Evolutionary conservation across 2,888 invertebrate species (phyloP), one percentile per base, ranked within the genome.

Genomic region (Iphiclides podalirius): DNA sequence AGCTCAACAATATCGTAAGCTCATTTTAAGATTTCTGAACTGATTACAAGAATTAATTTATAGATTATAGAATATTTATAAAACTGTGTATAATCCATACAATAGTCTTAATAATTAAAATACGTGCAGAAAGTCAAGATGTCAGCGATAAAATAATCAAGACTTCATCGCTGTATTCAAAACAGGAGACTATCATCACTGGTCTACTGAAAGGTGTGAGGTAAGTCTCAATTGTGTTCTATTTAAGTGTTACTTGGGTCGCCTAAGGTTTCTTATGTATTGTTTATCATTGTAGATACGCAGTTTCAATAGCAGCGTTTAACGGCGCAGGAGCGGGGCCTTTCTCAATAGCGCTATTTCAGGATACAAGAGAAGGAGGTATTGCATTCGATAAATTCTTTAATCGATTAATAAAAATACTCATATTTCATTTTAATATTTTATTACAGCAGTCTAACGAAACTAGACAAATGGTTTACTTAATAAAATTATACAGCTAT

Each of bases 281-380:
- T n/a, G n/a, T n/a, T 42, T 34, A 38, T 38, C 42, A 42, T 9
- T 43, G 92, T 8, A 93, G 95, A 64, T 97, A 97, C 78, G 93
- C 94, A 52, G 92, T 97, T 12, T 93, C 94, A 12, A 93, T 97
- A 37, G 93, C 94, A 47, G 96, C 96, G 0, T 94, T 94, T 74
- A 97, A 97, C 74, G 92, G 93, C 52, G 94, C 95, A 9, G 96
- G 96, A 0, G 91, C 92, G 34, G 96, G 97, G 6, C 95, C 96
- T 0, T 91, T 93, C 59, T 95, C 96, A 9, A 90, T 93, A 1
- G 92, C 93, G 23, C 87, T 95, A 13, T 92, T 93, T 59, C 95
- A 95, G 52, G 94, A 94, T 28, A 97, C 97, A 0, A 91, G 95
- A 52, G 96, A 96, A 90, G 96, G 96, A 75, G 94, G 94, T 94